Base-by-base conservation (phyloP, 2,113 vertebrate genomes). In the Labrus mixtus region DNA sequence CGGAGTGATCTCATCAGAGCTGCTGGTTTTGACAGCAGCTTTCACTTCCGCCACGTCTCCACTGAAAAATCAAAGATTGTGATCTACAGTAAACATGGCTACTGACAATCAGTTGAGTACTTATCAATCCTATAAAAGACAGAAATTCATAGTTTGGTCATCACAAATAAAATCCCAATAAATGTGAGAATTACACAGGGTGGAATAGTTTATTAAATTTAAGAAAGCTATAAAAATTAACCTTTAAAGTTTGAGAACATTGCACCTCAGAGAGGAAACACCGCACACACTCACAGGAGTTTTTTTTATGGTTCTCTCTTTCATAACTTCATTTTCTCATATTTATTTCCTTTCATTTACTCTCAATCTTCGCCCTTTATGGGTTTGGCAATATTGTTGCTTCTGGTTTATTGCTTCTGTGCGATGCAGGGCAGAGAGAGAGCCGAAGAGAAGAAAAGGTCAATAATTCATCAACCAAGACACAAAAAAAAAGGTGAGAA, bases 271-370 rank as follows among this genome's bases (percentile, higher is more conserved):
- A 66, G 65, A 81, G 48, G 13, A 70, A 82, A 77, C 58, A 12
- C 15, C 2, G 17, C 0, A 6, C 58, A 54, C 64, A 43, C 23
- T 37, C 36, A 19, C 0, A 12, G 53, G 6, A 45, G n/a, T 8
- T 62, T 41, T 37, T 37, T 51, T 78, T 53, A 64, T 17, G 11
- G 39, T 41, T 41, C 39, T 3, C 2, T 61, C 72, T 58, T 63
- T 69, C 29, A 69, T 60, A 33, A 73, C 61, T 75, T 51, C 2
- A 22, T 65, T 84, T 62, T 70, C 58, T 60, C n/a, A 58, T 78
- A 67, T 83, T 89, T 83, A 85, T 84, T 73, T 84, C 41, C 68
- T 86, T 84, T 88, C 62, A 86, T 86, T 88, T 82, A 20, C 62
- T 79, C 54, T 39, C 51, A 64, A 15, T 72, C 74, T 25, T 22